A percentile compares a stretch with the other conserved stretches of the same genome.
Conservation (phyloP, 1,140 invertebrate genomes). For the Leptinotarsa defecta region DNA sequence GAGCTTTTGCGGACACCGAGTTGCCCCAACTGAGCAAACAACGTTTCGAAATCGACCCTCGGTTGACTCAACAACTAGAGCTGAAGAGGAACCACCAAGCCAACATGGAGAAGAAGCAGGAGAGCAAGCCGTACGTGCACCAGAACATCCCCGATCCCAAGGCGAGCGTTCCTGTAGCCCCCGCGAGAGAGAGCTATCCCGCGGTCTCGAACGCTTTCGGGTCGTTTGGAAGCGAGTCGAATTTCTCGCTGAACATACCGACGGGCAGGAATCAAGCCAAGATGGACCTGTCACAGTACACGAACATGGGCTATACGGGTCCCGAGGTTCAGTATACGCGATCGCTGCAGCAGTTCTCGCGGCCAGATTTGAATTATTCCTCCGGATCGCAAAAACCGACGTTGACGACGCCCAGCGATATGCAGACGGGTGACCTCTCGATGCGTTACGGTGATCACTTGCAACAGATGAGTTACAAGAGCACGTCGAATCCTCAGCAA, state of each 20-base stretch:
- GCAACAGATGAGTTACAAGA: conserved; percentile 37
- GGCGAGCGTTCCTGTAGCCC: neutral
- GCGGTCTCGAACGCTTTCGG: conserved; percentile 10
- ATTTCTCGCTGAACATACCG: conserved; percentile 39
- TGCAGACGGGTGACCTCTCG: conserved; percentile 27
- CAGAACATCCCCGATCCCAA: conserved; percentile 48
- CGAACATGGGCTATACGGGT: conserved; percentile 52
- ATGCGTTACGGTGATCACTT: conserved; percentile 33
- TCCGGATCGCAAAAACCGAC: conserved; percentile 28
- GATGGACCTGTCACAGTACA: conserved; percentile 50
- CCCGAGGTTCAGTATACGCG: conserved; percentile 44
- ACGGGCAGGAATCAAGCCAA: conserved; percentile 39
- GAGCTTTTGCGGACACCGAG: conserved; percentile 63
- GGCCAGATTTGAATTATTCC: conserved; percentile 40
- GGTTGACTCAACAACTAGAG: conserved; percentile 20
- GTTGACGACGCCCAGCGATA: neutral
- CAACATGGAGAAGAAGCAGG: conserved; percentile 4
- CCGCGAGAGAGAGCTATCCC: neutral
- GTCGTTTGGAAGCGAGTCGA: conserved; percentile 24
- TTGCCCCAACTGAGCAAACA: conserved; percentile 32
- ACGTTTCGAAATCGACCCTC: conserved; percentile 3
- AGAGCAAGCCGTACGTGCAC: conserved; percentile 37
- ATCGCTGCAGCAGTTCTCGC: conserved; percentile 41
- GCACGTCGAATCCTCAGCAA: conserved; percentile 27
- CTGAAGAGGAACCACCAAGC: neutral